Percentiles rank a stretch among this genome's conserved stretches.
Conservation (phyloP, 1,140 invertebrate species). For the Zaprionus vittiger region DNA sequence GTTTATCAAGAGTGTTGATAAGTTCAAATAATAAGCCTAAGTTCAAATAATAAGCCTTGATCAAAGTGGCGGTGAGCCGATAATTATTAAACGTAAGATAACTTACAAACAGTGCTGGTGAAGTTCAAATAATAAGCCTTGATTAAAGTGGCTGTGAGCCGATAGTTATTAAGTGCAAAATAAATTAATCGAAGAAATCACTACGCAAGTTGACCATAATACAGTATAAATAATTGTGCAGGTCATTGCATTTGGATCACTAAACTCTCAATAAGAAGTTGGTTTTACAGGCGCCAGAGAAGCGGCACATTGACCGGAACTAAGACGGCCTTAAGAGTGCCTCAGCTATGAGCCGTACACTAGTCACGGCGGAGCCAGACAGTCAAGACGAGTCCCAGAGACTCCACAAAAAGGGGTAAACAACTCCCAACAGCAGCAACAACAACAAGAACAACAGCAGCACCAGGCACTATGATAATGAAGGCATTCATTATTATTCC, state of each 20-base stretch:
- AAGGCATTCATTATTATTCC: conserved; percentile 81
- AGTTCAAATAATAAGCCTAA: no score
- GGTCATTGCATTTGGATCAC: background rate
- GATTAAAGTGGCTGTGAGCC: background rate
- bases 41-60: no score
- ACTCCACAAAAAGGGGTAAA: conserved; percentile 69
- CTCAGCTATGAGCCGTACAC: conserved; percentile 2
- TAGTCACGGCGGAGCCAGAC: conserved; percentile 21
- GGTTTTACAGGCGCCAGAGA: conserved; percentile 46
- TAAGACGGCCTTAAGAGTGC: conserved; percentile 33
- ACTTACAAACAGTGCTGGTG: no score
- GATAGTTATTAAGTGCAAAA: background rate
- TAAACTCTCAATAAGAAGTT: background rate
- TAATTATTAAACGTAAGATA: no score
- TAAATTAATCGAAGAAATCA: background rate
- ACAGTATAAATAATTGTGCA: background rate
- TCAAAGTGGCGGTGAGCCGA: no score
- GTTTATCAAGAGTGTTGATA: no score
- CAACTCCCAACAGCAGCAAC: conserved; percentile 56
- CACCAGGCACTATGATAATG: conserved; percentile 70
- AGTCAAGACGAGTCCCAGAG: conserved; percentile 39
- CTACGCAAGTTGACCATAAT: background rate
- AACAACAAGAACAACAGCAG: conserved; percentile 37
- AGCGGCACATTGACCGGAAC: conserved; percentile 60
- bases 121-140: no score